Conservation (phyloP, 2,797 vertebrate species). For the Australoheros facetus region DNA sequence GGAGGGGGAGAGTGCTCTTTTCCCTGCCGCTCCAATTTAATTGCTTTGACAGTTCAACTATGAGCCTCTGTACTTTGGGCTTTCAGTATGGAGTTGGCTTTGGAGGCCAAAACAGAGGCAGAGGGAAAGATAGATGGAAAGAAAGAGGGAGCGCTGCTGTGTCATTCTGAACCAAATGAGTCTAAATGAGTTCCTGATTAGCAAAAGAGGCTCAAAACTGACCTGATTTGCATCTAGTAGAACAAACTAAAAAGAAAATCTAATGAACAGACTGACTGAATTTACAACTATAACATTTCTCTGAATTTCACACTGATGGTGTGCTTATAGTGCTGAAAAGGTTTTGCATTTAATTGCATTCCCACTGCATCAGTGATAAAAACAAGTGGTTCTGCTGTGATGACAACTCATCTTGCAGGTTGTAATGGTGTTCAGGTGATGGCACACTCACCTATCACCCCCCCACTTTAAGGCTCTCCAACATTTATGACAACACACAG, state of each 20-base stretch:
- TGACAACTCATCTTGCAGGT: not conserved
- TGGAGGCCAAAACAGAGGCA: not conserved
- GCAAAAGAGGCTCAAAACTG: constrained; percentile 41
- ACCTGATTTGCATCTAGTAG: constrained; percentile 47
- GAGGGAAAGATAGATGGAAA: not conserved
- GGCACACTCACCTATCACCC: not conserved
- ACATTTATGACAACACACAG: not conserved
- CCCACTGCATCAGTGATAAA: not conserved
- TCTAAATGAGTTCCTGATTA: constrained; percentile 62
- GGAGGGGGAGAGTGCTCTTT: constrained; percentile 45
- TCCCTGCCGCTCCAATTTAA: constrained; percentile 68
- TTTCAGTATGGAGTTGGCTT: constrained; percentile 44
- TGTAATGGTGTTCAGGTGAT: not conserved
- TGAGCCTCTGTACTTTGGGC: constrained; percentile 48
- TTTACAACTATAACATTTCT: not conserved
- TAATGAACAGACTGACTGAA: not conserved
- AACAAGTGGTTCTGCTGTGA: not conserved
- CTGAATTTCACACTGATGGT: not conserved
- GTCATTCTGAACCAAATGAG: constrained; percentile 48
- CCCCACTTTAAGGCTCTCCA: not conserved
- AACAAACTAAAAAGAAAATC: not conserved
- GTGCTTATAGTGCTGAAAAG: not conserved
- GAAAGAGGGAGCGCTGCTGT: constrained; percentile 10
- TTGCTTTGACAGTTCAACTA: constrained; percentile 73
- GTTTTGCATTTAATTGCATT: not conserved